Evolutionary conservation across 2,888 invertebrate species (phyloP).

Genomic region (Lampropteryx suffumata): DNA sequence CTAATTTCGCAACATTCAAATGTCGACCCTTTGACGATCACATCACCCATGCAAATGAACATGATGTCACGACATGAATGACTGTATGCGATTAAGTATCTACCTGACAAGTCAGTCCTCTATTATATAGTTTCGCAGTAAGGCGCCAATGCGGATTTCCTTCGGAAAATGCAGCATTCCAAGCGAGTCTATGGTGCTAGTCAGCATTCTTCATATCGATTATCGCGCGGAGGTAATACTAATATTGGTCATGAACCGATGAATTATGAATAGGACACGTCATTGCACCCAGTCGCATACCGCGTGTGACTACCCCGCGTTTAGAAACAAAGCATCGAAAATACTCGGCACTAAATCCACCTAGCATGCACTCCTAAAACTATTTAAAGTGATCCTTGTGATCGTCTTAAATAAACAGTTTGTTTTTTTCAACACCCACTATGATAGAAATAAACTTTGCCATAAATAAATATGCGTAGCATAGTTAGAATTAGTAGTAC

Average conservation of each 20-base stretch:
- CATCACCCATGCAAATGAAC: conserved; percentile 60
- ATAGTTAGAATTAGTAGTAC: too few relatives aligned
- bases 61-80: conserved; percentile 66
- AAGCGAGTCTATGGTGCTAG: conserved; percentile 62
- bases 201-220: conserved; percentile 61
- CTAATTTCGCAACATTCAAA: conserved; percentile 38
- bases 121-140: conserved; percentile 53
- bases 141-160: conserved; percentile 78
- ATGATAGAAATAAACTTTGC: too few relatives aligned
- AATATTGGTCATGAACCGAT: conserved; percentile 53
- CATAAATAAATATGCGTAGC: too few relatives aligned
- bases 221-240: conserved; percentile 54
- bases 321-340: too few relatives aligned
- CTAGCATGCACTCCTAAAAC: too few relatives aligned
- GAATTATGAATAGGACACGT: conserved; percentile 71
- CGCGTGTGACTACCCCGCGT: conserved; percentile 28
- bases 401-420: too few relatives aligned
- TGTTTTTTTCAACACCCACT: too few relatives aligned
- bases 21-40: conserved; percentile 48
- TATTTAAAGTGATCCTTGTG: too few relatives aligned
- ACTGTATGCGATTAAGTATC: conserved; percentile 35
- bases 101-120: conserved; percentile 44
- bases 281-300: conserved; percentile 43
- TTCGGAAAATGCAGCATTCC: conserved; percentile 75
- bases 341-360: too few relatives aligned